A percentile compares a stretch with the other conserved stretches of the same genome.
Evolutionary conservation across 1,140 invertebrate species (phyloP).

Genomic region (Nilaparvata lugens): DNA sequence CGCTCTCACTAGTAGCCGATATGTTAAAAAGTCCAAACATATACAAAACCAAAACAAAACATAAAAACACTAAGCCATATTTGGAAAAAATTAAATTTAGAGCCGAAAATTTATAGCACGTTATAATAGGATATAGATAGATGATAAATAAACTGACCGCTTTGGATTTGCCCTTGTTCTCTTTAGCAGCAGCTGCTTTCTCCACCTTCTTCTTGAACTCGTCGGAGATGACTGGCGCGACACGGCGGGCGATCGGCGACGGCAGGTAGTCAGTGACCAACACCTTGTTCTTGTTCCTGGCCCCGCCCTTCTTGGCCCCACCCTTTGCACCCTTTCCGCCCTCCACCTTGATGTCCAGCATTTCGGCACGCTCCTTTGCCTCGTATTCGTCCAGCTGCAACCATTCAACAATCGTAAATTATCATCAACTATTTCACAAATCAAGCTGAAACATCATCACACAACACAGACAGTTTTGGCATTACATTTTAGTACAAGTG

Average conservation of each 20-base stretch:
- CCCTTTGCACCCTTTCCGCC: conserved; percentile 31
- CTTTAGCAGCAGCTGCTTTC: conserved; percentile 28
- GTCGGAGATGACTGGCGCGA: conserved; percentile 63
- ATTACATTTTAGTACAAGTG: too few relatives aligned
- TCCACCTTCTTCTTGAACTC: conserved; percentile 66
- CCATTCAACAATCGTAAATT: conserved; percentile 14
- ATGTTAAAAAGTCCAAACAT: too few relatives aligned
- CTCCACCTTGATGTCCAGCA: conserved; percentile 38
- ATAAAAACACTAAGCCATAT: too few relatives aligned
- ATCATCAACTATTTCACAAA: background rate
- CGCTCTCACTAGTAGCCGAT: too few relatives aligned
- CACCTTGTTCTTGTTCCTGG: conserved; percentile 44
- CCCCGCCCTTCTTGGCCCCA: conserved; percentile 36
- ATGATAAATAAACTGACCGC: background rate
- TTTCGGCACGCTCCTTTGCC: conserved; percentile 54
- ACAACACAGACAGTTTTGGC: background rate
- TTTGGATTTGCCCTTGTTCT: conserved; percentile 43
- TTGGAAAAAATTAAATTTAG: too few relatives aligned
- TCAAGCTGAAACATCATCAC: background rate
- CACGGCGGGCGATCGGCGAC: conserved; percentile 46
- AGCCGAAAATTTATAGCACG: too few relatives aligned
- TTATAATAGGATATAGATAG: background rate
- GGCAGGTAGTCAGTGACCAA: conserved; percentile 44
- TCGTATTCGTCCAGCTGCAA: conserved; percentile 52
- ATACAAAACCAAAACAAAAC: background rate